A percentile compares a stretch with the other conserved stretches of the same genome.
phyloP scores from a whole-genome alignment of 2,797 vertebrate species.

The Nyctalus aviator region DNA sequence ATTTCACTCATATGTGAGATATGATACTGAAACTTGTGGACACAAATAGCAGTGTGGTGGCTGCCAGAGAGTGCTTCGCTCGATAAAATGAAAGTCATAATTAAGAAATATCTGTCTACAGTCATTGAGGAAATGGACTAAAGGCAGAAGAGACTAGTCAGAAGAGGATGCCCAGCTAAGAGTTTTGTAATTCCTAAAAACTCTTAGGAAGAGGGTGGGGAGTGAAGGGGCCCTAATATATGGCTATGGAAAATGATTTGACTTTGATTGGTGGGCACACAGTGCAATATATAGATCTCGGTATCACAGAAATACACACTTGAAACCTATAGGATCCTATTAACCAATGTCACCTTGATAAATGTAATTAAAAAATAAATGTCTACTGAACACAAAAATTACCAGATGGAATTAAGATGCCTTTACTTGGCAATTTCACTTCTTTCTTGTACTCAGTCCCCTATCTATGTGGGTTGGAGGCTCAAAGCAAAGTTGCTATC shows the following conservation, averaged over 20 bases:
- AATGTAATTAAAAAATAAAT: background rate
- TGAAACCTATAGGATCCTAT: background rate
- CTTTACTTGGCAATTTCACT: constrained; percentile 32
- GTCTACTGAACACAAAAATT: background rate
- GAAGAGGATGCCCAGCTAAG: background rate
- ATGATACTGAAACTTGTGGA: background rate
- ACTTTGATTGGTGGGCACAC: background rate
- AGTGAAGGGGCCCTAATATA: background rate
- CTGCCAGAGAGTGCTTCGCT: background rate
- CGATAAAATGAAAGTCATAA: constrained; percentile 32
- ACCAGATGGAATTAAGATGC: background rate
- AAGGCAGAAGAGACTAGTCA: background rate
- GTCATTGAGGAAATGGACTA: background rate
- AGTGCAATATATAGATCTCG: background rate
- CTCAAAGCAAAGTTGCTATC: background rate
- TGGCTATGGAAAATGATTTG: background rate
- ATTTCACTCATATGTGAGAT: background rate
- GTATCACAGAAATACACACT: background rate
- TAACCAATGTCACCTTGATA: background rate
- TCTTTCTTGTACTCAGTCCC: background rate
- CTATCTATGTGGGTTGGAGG: background rate
- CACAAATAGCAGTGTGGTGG: background rate
- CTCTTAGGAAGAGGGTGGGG: background rate
- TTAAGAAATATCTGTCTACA: background rate
- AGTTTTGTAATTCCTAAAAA: constrained; percentile 17